Percentiles rank a stretch among this genome's conserved stretches.
Evolutionary conservation across 2,888 invertebrate species (phyloP).

Genomic region (Dasysyrphus albostriatus): DNA sequence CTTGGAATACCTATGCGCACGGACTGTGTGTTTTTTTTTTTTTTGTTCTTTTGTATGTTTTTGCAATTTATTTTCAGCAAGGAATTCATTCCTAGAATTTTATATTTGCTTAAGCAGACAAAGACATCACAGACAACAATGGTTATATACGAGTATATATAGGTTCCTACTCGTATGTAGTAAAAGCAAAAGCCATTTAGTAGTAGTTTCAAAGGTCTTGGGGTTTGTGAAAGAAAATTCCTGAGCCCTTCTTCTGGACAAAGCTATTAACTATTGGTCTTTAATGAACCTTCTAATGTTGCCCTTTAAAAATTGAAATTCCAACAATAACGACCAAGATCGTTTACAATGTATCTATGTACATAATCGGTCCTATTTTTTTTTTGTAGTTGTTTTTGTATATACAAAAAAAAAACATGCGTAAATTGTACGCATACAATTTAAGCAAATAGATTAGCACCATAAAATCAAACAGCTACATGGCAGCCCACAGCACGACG

Average conservation of each 20-base stretch:
- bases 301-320: slow-evolving; percentile 57
- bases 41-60: slow-evolving; percentile 7
- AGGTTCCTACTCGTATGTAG: not conserved
- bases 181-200: not conserved
- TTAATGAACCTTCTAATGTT: slow-evolving; percentile 18
- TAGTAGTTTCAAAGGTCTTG: not conserved
- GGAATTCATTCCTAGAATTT: slow-evolving; percentile 72
- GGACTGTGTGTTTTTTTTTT: not conserved
- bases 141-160: slow-evolving; percentile 4
- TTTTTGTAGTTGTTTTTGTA: not conserved
- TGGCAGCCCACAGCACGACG: slow-evolving; percentile 29
- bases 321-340: slow-evolving; percentile 19
- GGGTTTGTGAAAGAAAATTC: slow-evolving; percentile 19
- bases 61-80: slow-evolving; percentile 64
- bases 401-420: slow-evolving; percentile 33
- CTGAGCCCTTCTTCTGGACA: not conserved
- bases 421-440: slow-evolving; percentile 65
- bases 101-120: slow-evolving; percentile 70
- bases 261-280: not conserved
- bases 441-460: slow-evolving; percentile 70
- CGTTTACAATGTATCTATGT: slow-evolving; percentile 6
- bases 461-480: slow-evolving; percentile 49
- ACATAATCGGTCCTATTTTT: slow-evolving; percentile 11
- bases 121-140: slow-evolving; percentile 58
- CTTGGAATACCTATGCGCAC: slow-evolving; percentile 47